A percentile compares a stretch with the other conserved stretches of the same genome.
phyloP scores from a whole-genome alignment of 2,797 vertebrate genomes.

The Sorex maritimensis region DNA sequence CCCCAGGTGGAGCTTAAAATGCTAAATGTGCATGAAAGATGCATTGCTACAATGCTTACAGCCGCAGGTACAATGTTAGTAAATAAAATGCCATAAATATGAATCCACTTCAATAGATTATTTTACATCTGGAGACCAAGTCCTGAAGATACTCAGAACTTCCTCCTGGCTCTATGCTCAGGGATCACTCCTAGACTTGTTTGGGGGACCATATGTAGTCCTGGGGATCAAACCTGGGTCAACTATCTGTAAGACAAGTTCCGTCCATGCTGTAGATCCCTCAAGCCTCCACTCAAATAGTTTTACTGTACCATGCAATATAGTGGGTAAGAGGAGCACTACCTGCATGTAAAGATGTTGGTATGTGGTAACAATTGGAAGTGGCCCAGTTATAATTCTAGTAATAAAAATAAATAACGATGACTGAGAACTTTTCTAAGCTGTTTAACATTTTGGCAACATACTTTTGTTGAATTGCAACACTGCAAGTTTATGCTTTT shows the following conservation, averaged over 20 bases:
- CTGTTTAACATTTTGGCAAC: constrained; percentile 18
- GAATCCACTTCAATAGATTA: constrained; percentile 51
- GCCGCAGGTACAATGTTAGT: constrained; percentile 65
- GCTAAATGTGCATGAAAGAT: constrained; percentile 79
- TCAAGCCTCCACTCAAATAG: not conserved
- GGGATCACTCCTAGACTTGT: too few species aligned
- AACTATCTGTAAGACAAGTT: too few species aligned
- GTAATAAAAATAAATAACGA: constrained; percentile 58
- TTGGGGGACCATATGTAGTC: too few species aligned
- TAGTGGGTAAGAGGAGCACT: not conserved
- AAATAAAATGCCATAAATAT: constrained; percentile 75
- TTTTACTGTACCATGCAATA: constrained; percentile 4
- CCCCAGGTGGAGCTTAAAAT: constrained; percentile 73
- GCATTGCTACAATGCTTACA: constrained; percentile 25
- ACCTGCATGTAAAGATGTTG: not conserved
- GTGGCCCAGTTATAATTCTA: not conserved
- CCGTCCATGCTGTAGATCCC: too few species aligned
- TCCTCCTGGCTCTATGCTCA: too few species aligned
- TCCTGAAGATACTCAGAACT: too few species aligned
- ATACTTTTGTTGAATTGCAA: constrained; percentile 12
- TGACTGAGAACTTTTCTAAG: constrained; percentile 47
- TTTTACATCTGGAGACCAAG: too few species aligned
- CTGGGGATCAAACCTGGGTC: too few species aligned
- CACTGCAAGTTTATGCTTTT: not conserved
- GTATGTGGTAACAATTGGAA: constrained; percentile 4